Conservation (phyloP, 2,888 invertebrate species). For the Drosophila infuscata region DNA sequence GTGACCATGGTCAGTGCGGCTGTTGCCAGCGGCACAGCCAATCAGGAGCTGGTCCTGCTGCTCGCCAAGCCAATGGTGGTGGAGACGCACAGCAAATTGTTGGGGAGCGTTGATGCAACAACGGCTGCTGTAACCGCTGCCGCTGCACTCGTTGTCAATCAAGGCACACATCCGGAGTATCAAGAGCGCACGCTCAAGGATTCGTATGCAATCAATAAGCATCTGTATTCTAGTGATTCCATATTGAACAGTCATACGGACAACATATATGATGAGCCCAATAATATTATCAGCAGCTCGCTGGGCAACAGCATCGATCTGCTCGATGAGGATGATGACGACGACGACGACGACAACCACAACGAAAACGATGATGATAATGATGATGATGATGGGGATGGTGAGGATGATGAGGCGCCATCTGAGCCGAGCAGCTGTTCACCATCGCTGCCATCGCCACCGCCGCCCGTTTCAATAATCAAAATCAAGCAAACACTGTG, state of each 20-base stretch:
- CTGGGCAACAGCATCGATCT: slow-evolving; percentile 82
- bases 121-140: slow-evolving; percentile 8
- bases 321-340: slow-evolving; percentile 65
- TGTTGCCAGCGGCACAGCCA: slow-evolving; percentile 28
- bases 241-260: slow-evolving; percentile 83
- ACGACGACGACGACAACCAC: slow-evolving; percentile 6
- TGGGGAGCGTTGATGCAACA: slow-evolving; percentile 10
- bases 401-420: slow-evolving; percentile 63
- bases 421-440: slow-evolving; percentile 79
- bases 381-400: slow-evolving; percentile 23
- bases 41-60: slow-evolving; percentile 56
- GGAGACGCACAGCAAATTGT: slow-evolving; percentile 13
- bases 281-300: slow-evolving; percentile 82
- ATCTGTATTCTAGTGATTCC: slow-evolving; percentile 84
- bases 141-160: slow-evolving; percentile 21
- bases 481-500: slow-evolving; percentile 81
- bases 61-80: slow-evolving; percentile 36
- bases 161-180: slow-evolving; percentile 22
- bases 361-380: slow-evolving; percentile 9
- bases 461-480: slow-evolving; percentile 77
- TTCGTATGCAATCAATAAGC: slow-evolving; percentile 81
- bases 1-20: slow-evolving; percentile 50
- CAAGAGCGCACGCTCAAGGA: slow-evolving; percentile 73
- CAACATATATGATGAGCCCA: slow-evolving; percentile 85
- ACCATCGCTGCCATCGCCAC: slow-evolving; percentile 75